Evolutionary conservation across 2,797 vertebrate genomes (phyloP), one percentile per base, ranked within the genome.

Genomic region (Oreochromis grahami): DNA sequence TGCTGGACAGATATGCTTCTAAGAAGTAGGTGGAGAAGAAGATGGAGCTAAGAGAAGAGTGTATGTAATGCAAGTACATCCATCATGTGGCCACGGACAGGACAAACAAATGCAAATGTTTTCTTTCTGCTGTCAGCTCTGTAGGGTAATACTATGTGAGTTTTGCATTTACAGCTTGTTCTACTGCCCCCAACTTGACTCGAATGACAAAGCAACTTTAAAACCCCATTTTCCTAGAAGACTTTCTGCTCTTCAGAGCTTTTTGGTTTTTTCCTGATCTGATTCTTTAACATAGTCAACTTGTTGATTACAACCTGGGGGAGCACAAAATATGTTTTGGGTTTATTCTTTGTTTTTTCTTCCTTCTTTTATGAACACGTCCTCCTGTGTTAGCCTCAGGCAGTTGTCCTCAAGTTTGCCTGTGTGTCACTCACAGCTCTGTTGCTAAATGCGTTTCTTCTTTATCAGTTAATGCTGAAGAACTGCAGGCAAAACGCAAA

Each of bases 401-500:
- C 24, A 72, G 24, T 3, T 72, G 43, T 72, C 43, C 43, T 50
- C 43, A 74, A n/a, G 43, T 74, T 74, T 50, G 36, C 3, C 63
- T 82, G 14, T 77, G n/a, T 74, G 45, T 34, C 82, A 6, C 51
- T 79, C 60, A 68, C 50, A 53, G 51, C 70, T 68, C 41, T 38
- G 78, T 72, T 38, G 32, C 77, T 77, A 78, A 77, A 83, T 85
- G 9, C 0, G 0, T 78, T 43, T 76, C 72, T 24, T 12, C 2
- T 34, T 78, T 53, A 77, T 87, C 32, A 21, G 43, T 2, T 43
- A 4, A 10, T 17, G 48, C 53, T 74, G 32, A 89, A 50, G 21
- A 88, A 87, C 83, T 87, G 78, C 80, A 79, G 82, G 72, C 32
- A 70, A 85, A 63, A 81, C 12, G 38, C 32, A 32, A 84, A 81